Percentiles rank a stretch among this genome's conserved stretches.
These are phyloP conservation scores for Reticulitermes lucifugus DNA, from an alignment of 2,888 invertebrate species.

Conservation along the genomic window DNA sequence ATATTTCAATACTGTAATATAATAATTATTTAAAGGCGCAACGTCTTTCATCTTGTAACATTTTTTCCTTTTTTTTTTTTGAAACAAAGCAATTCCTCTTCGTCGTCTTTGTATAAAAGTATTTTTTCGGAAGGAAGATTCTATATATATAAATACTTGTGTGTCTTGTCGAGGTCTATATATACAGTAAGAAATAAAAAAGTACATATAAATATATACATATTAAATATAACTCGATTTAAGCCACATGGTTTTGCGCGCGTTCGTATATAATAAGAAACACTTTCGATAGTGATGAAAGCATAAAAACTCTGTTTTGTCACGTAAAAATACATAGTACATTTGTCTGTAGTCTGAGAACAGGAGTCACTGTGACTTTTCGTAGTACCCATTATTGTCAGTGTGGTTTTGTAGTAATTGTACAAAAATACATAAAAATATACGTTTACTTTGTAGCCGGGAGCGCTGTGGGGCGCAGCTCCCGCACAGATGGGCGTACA, in stretches of 20 bases:
- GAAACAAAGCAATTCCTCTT: slow-evolving; percentile 29
- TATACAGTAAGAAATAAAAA: slow-evolving; percentile 42
- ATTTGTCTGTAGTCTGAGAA: slow-evolving; percentile 40
- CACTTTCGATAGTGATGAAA: slow-evolving; percentile 23
- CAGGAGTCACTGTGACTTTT: slow-evolving; percentile 38
- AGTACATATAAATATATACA: slow-evolving; percentile 48
- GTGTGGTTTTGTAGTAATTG: slow-evolving; percentile 46
- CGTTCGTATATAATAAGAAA: slow-evolving; percentile 33
- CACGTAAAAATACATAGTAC: slow-evolving; percentile 43
- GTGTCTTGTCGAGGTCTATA: slow-evolving; percentile 46
- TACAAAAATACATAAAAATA: slow-evolving; percentile 44
- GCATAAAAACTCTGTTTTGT: slow-evolving; percentile 37
- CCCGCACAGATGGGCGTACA: slow-evolving; percentile 37
- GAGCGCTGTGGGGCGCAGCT: background rate
- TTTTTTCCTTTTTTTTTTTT: slow-evolving; percentile 38
- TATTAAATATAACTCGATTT: slow-evolving; percentile 37
- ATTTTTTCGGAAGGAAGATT: slow-evolving; percentile 45
- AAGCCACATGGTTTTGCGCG: slow-evolving; percentile 37
- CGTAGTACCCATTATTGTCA: slow-evolving; percentile 35
- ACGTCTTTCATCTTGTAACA: slow-evolving; percentile 34
- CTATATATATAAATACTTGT: slow-evolving; percentile 46
- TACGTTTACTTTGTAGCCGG: slow-evolving; percentile 35
- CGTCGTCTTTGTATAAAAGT: slow-evolving; percentile 49
- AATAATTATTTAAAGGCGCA: slow-evolving; percentile 50
- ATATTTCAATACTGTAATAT: slow-evolving; percentile 50